These are phyloP conservation scores for Misgurnus anguillicaudatus DNA, from an alignment of 2,113 vertebrate genomes.

Conservation along the genomic window DNA sequence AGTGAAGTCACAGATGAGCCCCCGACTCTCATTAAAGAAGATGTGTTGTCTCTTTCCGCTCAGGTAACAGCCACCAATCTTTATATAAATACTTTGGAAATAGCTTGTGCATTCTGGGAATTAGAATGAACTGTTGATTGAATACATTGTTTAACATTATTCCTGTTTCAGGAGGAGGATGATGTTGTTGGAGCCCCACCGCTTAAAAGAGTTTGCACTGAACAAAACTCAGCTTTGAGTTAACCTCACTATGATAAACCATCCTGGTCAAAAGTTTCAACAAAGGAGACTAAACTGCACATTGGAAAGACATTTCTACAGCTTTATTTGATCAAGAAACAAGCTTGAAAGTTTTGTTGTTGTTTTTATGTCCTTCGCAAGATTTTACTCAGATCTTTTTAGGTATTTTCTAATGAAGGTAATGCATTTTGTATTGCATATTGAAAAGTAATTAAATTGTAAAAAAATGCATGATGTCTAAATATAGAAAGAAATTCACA, in stretches of 20 bases:
- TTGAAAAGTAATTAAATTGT: background rate
- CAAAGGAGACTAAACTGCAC: background rate
- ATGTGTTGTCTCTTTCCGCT: slow-evolving; percentile 79
- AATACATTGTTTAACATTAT: slow-evolving; percentile 27
- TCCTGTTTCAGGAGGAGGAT: slow-evolving; percentile 73
- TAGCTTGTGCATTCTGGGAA: background rate
- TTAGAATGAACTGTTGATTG: background rate
- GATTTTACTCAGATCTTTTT: slow-evolving; percentile 8
- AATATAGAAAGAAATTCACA: background rate
- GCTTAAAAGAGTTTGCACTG: slow-evolving; percentile 90
- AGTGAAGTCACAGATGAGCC: slow-evolving; percentile 94
- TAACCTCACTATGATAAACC: slow-evolving; percentile 65
- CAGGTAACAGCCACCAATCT: slow-evolving; percentile 66
- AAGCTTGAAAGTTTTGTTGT: slow-evolving; percentile 8
- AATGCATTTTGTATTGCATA: slow-evolving; percentile 34
- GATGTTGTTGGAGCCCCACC: slow-evolving; percentile 81
- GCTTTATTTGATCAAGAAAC: background rate
- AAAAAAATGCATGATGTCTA: background rate
- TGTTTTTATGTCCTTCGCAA: slow-evolving; percentile 8
- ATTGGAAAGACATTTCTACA: slow-evolving; percentile 20
- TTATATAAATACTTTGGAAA: background rate
- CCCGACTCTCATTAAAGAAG: slow-evolving; percentile 95
- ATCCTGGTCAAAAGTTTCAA: background rate
- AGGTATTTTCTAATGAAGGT: slow-evolving; percentile 35
- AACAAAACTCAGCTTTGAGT: slow-evolving; percentile 82